Evolutionary conservation across 1,140 invertebrate species (phyloP).

Genomic region (Cylas formicarius): DNA sequence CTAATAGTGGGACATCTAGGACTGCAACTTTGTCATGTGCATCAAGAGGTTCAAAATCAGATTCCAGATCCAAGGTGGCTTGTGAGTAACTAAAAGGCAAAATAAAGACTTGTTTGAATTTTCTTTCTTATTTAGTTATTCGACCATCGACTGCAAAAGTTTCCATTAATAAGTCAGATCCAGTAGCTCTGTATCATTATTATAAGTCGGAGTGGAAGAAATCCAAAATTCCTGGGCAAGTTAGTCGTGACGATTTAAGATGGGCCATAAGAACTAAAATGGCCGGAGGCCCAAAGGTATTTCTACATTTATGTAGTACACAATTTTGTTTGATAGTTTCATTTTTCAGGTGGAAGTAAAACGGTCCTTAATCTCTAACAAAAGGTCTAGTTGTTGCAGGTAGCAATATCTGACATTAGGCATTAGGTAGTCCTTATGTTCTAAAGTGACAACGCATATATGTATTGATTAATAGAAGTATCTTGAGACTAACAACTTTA

Average conservation of each 20-base stretch:
- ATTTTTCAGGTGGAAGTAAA: too few species aligned
- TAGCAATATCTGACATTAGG: too few species aligned
- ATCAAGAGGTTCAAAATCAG: slow-evolving; percentile 4
- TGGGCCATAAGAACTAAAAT: slow-evolving; percentile 55
- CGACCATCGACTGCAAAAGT: slow-evolving; percentile 36
- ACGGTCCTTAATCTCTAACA: too few species aligned
- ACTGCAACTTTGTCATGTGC: slow-evolving; percentile 5
- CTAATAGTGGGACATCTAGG: slow-evolving; percentile 2
- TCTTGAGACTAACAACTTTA: too few species aligned
- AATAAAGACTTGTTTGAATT: slow-evolving; percentile 3
- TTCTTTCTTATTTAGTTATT: slow-evolving; percentile 43
- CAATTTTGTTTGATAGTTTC: too few species aligned
- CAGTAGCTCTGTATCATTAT: slow-evolving; percentile 66
- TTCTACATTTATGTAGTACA: too few species aligned
- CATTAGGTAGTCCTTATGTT: too few species aligned
- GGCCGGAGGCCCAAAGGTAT: slow-evolving; percentile 41
- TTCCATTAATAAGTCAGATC: slow-evolving; percentile 51
- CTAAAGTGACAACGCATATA: too few species aligned
- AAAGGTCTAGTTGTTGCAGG: too few species aligned
- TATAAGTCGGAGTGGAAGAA: slow-evolving; percentile 67
- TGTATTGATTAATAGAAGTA: too few species aligned
- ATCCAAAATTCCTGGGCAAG: slow-evolving; percentile 62
- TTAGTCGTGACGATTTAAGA: slow-evolving; percentile 51
- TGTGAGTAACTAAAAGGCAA: slow-evolving; percentile 12
- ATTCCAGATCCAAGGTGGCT: slow-evolving; percentile 6